Base-by-base conservation (phyloP, 2,113 vertebrate genomes). In the Leptobrachium leishanense region DNA sequence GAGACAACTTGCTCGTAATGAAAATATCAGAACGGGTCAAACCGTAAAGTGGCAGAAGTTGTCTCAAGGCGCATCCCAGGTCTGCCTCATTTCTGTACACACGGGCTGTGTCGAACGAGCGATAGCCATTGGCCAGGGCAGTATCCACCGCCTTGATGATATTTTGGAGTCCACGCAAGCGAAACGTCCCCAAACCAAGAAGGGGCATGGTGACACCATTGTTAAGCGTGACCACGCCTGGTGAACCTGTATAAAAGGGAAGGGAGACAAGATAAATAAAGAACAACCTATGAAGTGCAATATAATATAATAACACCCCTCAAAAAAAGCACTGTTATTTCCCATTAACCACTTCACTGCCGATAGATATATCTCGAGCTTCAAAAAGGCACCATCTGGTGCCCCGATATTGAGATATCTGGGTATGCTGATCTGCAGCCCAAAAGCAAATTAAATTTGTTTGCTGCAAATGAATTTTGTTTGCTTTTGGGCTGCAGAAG, bases 101-200 rank as follows among this genome's bases (percentile, higher is more conserved):
- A 0, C 90, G 84, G 0, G 94, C 94, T 0, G 90, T 95, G 82
- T 95, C 94, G 70, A 95, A 93, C 12, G 91, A 82, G 12, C 92
- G 88, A 70, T 94, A 95, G 6, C 94, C 93, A 2, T 85, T 87
- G 40, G 74, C 85, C 74, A 95, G 78, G 0, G 94, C 92, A 0
- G 92, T 90, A 0, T 95, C 91, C 73, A 95, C 85, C 0, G 88
- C 87, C 65, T 3, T 71, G 63, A 75, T 72, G 1, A 92, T 85
- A 0, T 84, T 81, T 64, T 92, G 88, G 46, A 80, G 2, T 6
- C 85, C 89, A 0, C 62, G 15, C 77, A 95, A 66, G 68, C 88
- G 90, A 81, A 89, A 94, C 11, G 92, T 95, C 64, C 94, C 94
- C 67, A 95, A 72, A n/a, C 94, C 94, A 81, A 95, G 59, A 13